These are phyloP conservation scores for Notodonta ziczac DNA, from an alignment of 2,888 invertebrate genomes.

Conservation along the genomic window DNA sequence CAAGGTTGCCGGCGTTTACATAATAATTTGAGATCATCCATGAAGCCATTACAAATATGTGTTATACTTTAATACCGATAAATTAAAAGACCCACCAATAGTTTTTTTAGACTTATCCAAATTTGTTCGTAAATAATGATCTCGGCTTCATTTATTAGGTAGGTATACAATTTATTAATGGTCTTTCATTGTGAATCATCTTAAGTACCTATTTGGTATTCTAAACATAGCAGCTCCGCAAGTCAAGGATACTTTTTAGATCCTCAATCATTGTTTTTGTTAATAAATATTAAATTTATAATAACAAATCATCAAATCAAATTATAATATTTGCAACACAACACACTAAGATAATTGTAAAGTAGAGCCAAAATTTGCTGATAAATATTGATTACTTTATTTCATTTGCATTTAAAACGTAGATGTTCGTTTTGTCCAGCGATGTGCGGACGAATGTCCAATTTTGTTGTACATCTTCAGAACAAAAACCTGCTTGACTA, in stretches of 20 bases:
- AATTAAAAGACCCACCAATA: slow-evolving; percentile 15
- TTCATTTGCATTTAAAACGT: slow-evolving; percentile 32
- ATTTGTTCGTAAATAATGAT: too few relatives aligned
- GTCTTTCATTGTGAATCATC: not conserved
- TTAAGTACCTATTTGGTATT: not conserved
- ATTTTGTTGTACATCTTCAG: slow-evolving; percentile 54
- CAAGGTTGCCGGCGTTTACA: slow-evolving; percentile 60
- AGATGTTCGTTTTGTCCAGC: slow-evolving; percentile 14
- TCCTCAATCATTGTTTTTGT: not conserved
- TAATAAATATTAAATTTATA: not conserved
- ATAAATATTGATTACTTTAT: slow-evolving; percentile 30
- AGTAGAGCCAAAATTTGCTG: slow-evolving; percentile 16
- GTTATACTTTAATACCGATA: slow-evolving; percentile 56
- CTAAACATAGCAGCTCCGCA: not conserved
- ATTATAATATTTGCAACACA: slow-evolving; percentile 9
- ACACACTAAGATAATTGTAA: slow-evolving; percentile 4
- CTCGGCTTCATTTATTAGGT: too few relatives aligned
- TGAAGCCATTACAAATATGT: slow-evolving; percentile 32
- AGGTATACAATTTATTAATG: too few relatives aligned
- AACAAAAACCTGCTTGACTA: slow-evolving; percentile 59
- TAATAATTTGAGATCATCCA: slow-evolving; percentile 53
- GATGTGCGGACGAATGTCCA: slow-evolving; percentile 32
- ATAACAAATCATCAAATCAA: slow-evolving; percentile 2
- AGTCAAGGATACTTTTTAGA: not conserved
- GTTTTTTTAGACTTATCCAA: too few relatives aligned